Conservation (phyloP, 2,113 vertebrate genomes). For the Panthera leo region DNA sequence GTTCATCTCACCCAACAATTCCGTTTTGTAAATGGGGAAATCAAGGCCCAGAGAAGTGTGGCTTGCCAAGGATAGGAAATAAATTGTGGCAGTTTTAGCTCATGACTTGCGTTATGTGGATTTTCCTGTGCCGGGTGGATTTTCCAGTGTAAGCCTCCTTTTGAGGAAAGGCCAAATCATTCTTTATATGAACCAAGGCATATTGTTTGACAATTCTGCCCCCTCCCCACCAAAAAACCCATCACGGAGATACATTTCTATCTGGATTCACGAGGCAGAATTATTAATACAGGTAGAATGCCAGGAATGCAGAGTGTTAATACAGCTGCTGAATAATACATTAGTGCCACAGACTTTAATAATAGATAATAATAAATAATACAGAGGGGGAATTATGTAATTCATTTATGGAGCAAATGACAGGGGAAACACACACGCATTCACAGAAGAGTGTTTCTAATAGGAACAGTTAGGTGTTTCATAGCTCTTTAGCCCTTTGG, state of each 20-base stretch:
- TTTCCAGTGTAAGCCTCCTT: background rate
- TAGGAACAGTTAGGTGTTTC: background rate
- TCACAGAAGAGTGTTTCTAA: background rate
- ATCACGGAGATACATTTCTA: background rate
- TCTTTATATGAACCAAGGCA: background rate
- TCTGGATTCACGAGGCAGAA: slow-evolving; percentile 19
- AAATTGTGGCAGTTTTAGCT: background rate
- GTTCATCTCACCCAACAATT: background rate
- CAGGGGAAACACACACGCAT: background rate
- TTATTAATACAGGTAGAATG: slow-evolving; percentile 49
- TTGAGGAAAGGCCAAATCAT: background rate
- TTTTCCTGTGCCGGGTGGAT: background rate
- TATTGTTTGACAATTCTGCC: background rate
- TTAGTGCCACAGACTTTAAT: slow-evolving; percentile 36
- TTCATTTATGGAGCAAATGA: slow-evolving; percentile 32
- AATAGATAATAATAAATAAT: slow-evolving; percentile 66
- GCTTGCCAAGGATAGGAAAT: background rate
- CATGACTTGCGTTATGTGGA: background rate
- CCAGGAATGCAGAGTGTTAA: slow-evolving; percentile 41
- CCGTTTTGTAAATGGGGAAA: background rate
- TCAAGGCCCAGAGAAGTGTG: background rate
- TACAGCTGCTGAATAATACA: slow-evolving; percentile 27
- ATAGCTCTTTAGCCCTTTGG: background rate
- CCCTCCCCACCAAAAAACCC: background rate
- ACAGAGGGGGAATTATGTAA: background rate